Conservation (phyloP, 2,113 vertebrate species). For the Falcunculus frontatus region DNA sequence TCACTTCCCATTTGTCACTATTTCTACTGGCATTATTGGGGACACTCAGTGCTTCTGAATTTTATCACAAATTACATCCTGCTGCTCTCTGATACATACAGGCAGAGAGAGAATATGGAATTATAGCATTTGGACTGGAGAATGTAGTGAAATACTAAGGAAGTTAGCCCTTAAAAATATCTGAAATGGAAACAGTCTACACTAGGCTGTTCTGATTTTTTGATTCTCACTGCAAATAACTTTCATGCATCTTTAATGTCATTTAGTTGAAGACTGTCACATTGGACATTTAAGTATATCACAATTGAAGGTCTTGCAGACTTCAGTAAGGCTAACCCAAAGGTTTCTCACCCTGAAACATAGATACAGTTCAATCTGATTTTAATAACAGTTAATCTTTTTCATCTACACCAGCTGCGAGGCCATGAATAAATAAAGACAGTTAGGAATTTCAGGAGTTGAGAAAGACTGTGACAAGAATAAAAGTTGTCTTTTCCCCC, state of each 20-base stretch:
- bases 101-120: not conserved
- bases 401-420: not conserved
- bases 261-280: constrained; percentile 20
- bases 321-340: not conserved
- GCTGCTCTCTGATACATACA: not conserved
- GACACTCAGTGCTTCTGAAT: not conserved
- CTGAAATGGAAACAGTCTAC: not conserved
- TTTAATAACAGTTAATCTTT: constrained; percentile 54
- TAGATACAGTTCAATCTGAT: constrained; percentile 11
- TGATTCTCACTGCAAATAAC: constrained; percentile 8
- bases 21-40: not conserved
- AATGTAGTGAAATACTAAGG: not conserved
- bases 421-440: constrained; percentile 37
- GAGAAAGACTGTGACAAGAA: constrained; percentile 26
- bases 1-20: not conserved
- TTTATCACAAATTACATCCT: not conserved
- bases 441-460: not conserved
- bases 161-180: not conserved
- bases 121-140: not conserved
- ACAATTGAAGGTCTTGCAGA: not conserved
- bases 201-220: not conserved
- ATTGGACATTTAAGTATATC: not conserved
- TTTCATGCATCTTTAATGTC: constrained; percentile 31
- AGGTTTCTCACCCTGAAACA: constrained; percentile 11
- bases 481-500: not conserved